phyloP scores from a whole-genome alignment of 2,888 invertebrate species.

The Tyria jacobaeae region DNA sequence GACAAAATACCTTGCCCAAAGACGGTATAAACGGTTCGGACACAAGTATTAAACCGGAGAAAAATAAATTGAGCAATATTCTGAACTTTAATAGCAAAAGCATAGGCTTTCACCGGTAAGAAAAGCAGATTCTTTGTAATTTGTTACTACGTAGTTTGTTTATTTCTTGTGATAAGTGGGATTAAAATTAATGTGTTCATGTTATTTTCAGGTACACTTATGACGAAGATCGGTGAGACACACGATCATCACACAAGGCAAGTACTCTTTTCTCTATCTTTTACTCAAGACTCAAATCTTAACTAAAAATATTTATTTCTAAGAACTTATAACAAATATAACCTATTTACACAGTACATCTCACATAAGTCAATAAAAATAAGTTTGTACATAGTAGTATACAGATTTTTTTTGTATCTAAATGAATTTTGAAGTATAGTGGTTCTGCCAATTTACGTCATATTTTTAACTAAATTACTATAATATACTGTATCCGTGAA shows the following conservation, averaged over 20 bases:
- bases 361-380: too few species aligned
- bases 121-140: too few species aligned
- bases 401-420: too few species aligned
- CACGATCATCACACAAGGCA: conserved; percentile 35
- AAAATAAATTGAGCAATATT: not conserved
- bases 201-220: conserved; percentile 36
- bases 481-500: too few species aligned
- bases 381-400: too few species aligned
- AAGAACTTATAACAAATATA: too few species aligned
- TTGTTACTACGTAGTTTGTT: not conserved
- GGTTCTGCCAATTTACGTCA: too few species aligned
- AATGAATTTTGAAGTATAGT: too few species aligned
- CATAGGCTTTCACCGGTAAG: not conserved
- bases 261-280: conserved; percentile 24
- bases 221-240: conserved; percentile 21
- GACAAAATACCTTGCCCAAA: not conserved
- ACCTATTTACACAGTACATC: too few species aligned
- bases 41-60: not conserved
- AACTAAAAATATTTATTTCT: too few species aligned
- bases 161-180: not conserved
- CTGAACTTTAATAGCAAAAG: not conserved
- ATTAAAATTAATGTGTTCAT: conserved; percentile 16
- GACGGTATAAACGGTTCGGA: not conserved
- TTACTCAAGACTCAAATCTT: not conserved
- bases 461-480: too few species aligned